phyloP scores from a whole-genome alignment of 2,113 vertebrate species.

The Calyptommatus sinebrachiatus region DNA sequence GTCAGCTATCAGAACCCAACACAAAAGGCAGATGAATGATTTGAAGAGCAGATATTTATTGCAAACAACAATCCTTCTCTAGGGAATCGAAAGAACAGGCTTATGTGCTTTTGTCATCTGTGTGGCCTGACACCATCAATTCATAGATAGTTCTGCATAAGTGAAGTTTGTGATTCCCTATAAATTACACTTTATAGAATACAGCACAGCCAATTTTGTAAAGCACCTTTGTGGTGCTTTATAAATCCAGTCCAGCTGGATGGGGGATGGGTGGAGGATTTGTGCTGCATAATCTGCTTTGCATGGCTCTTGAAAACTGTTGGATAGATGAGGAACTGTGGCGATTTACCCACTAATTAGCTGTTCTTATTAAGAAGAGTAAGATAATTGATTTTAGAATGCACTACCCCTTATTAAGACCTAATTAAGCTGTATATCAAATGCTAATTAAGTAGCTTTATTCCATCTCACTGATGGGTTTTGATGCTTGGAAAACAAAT shows the following conservation, averaged over 20 bases:
- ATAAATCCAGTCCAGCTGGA: slow-evolving; percentile 66
- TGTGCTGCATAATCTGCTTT: slow-evolving; percentile 70
- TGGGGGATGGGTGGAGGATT: slow-evolving; percentile 44
- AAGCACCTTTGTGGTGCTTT: slow-evolving; percentile 49
- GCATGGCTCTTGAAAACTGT: slow-evolving; percentile 68
- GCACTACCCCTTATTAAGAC: slow-evolving; percentile 82
- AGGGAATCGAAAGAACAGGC: not conserved
- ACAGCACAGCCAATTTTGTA: slow-evolving; percentile 38
- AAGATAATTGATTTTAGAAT: slow-evolving; percentile 85
- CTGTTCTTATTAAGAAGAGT: slow-evolving; percentile 80
- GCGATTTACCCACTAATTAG: slow-evolving; percentile 84
- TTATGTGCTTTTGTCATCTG: slow-evolving; percentile 5
- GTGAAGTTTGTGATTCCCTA: rapidly evolving
- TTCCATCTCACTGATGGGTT: slow-evolving; percentile 81
- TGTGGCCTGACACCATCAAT: slow-evolving; percentile 3
- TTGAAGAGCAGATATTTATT: slow-evolving; percentile 2
- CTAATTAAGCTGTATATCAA: slow-evolving; percentile 86
- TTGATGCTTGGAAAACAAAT: slow-evolving; percentile 77
- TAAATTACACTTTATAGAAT: slow-evolving; percentile 2
- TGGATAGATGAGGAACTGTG: slow-evolving; percentile 77
- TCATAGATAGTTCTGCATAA: not conserved
- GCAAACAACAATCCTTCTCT: not conserved
- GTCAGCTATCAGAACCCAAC: not conserved
- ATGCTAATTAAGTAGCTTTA: slow-evolving; percentile 85
- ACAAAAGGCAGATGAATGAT: not conserved